These are phyloP conservation scores for Eulemur rubriventer DNA, from an alignment of 2,797 vertebrate species.

Conservation along the genomic window DNA sequence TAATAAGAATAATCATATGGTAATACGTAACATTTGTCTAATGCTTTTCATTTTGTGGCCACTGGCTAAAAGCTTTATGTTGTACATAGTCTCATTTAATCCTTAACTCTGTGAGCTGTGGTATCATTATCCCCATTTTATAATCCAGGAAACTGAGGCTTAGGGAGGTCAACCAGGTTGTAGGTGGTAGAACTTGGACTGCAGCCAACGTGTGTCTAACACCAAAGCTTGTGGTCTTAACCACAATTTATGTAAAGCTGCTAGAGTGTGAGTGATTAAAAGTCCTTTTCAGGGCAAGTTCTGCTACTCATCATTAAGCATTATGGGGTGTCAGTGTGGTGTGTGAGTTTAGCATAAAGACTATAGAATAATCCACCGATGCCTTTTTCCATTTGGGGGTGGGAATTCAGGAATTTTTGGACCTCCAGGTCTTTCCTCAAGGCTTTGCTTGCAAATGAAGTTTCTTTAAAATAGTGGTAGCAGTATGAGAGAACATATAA, in stretches of 20 bases:
- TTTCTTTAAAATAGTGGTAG: conserved; percentile 13
- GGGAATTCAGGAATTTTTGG: background rate
- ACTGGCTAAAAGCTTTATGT: background rate
- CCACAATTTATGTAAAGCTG: background rate
- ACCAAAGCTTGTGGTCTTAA: background rate
- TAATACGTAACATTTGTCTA: background rate
- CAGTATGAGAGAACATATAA: conserved; percentile 14
- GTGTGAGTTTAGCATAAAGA: background rate
- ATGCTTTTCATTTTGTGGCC: background rate
- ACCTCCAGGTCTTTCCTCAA: background rate
- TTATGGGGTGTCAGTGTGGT: background rate
- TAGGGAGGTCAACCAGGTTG: background rate
- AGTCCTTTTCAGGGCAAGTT: background rate
- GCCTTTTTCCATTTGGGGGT: background rate
- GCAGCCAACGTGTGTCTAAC: background rate
- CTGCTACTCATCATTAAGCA: too few relatives aligned
- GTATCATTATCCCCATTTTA: background rate
- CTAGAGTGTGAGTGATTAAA: background rate
- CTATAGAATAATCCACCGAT: background rate
- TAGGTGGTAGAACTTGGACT: background rate
- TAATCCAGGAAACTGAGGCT: background rate
- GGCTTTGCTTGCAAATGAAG: conserved; percentile 18
- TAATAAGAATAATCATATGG: background rate
- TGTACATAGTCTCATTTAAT: background rate
- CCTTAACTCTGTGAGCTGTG: background rate